These are phyloP conservation scores for Numenius arquata DNA, from an alignment of 2,113 vertebrate genomes.

Conservation along the genomic window DNA sequence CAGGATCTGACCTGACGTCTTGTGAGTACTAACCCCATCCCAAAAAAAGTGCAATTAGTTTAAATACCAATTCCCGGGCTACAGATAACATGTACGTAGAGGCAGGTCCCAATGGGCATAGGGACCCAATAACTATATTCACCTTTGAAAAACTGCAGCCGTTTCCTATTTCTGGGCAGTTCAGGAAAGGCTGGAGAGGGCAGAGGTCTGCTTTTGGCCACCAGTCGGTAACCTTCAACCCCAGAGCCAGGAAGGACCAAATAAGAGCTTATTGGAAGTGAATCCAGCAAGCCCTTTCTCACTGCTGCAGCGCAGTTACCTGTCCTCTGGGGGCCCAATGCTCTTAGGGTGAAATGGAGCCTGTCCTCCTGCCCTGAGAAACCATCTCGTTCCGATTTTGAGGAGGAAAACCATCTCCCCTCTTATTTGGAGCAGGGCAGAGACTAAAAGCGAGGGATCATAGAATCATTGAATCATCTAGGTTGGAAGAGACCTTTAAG, in stretches of 20 bases:
- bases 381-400: neutral
- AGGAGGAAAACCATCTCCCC: neutral
- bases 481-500: neutral
- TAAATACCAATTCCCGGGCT: neutral
- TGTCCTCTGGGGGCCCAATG: accelerated
- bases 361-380: neutral
- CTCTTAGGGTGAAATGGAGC: neutral
- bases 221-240: neutral
- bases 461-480: neutral
- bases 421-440: neutral
- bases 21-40: neutral
- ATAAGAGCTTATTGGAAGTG: neutral
- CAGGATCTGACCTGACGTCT: neutral
- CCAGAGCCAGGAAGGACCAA: neutral
- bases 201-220: neutral
- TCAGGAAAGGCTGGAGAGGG: neutral
- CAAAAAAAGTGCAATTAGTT: neutral
- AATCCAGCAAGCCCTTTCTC: neutral
- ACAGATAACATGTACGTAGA: no score
- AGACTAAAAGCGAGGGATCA: neutral
- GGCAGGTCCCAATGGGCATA: neutral
- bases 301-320: neutral
- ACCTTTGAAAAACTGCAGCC: neutral
- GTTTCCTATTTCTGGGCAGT: neutral
- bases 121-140: neutral